Evolutionary conservation across 2,888 invertebrate genomes (phyloP).

Genomic region (Cremastinae sp.): DNA sequence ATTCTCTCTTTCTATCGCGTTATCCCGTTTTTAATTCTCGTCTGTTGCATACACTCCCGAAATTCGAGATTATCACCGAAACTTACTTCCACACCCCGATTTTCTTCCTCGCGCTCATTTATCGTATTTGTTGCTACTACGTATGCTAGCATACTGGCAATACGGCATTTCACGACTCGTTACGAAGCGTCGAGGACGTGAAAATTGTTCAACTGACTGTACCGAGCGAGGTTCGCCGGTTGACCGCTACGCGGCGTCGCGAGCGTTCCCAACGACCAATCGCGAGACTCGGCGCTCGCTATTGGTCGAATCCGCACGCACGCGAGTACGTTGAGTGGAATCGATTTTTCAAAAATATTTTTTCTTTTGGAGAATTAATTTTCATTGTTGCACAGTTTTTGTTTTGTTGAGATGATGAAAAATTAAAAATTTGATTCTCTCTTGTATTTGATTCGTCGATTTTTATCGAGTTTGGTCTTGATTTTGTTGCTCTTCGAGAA

Average conservation of each 20-base stretch:
- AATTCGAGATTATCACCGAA: conserved; percentile 8
- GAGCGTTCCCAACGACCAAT: conserved; percentile 1
- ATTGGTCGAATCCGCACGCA: too few relatives aligned
- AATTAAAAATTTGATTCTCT: too few relatives aligned
- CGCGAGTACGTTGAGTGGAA: too few relatives aligned
- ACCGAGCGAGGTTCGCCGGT: neutral
- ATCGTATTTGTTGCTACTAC: conserved; percentile 44
- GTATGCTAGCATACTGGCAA: conserved; percentile 42
- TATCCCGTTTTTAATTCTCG: neutral
- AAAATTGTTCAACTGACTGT: conserved; percentile 29
- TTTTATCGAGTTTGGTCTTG: too few relatives aligned
- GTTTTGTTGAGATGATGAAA: too few relatives aligned
- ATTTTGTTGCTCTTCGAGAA: too few relatives aligned
- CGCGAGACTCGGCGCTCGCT: neutral
- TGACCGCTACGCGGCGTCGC: conserved; percentile 11
- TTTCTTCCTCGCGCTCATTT: conserved; percentile 51
- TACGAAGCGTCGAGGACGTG: conserved; percentile 1
- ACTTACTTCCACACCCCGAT: conserved; percentile 46
- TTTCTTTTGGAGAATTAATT: too few relatives aligned
- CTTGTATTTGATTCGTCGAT: too few relatives aligned
- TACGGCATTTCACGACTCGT: conserved; percentile 30
- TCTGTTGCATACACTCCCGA: neutral
- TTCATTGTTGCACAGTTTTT: too few relatives aligned
- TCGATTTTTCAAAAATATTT: too few relatives aligned
- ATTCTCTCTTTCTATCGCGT: neutral